phyloP scores from a whole-genome alignment of 2,888 invertebrate genomes.

The Flexamia atlantica region DNA sequence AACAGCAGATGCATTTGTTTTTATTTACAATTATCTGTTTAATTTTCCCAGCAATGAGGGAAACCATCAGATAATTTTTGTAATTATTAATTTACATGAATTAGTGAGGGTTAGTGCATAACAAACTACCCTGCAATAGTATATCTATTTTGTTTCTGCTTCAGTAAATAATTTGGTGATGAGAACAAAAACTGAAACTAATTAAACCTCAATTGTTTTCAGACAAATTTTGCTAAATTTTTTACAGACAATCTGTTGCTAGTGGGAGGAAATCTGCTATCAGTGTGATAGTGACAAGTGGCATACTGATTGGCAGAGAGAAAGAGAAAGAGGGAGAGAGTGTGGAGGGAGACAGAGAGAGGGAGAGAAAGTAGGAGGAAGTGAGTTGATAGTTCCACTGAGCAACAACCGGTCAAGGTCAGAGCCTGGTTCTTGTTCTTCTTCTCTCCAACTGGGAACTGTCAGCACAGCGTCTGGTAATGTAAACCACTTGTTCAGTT shows the following conservation, averaged over 20 bases:
- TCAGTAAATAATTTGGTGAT: too few species aligned
- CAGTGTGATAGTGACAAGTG: slow-evolving; percentile 18
- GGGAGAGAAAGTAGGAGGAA: slow-evolving; percentile 24
- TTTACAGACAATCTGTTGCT: not conserved
- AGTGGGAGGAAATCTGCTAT: slow-evolving; percentile 4
- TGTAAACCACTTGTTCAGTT: not conserved
- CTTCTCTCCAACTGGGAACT: not conserved
- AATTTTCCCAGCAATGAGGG: too few species aligned
- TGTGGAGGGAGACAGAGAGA: slow-evolving; percentile 35
- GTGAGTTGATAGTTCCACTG: not conserved
- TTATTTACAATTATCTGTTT: too few species aligned
- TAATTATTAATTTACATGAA: too few species aligned
- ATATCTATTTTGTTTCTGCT: too few species aligned
- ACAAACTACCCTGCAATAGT: too few species aligned
- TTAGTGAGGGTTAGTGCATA: too few species aligned
- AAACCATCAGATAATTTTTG: too few species aligned
- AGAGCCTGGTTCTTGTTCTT: not conserved
- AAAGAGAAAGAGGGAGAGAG: slow-evolving; percentile 42
- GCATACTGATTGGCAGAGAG: not conserved
- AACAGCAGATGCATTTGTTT: too few species aligned
- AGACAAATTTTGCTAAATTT: too few species aligned
- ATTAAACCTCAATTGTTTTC: too few species aligned
- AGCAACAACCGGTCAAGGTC: slow-evolving; percentile 24
- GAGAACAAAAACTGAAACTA: too few species aligned
- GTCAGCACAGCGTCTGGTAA: not conserved